Base-by-base conservation (phyloP, 2,113 vertebrate species). In the Barnardius zonarius region DNA sequence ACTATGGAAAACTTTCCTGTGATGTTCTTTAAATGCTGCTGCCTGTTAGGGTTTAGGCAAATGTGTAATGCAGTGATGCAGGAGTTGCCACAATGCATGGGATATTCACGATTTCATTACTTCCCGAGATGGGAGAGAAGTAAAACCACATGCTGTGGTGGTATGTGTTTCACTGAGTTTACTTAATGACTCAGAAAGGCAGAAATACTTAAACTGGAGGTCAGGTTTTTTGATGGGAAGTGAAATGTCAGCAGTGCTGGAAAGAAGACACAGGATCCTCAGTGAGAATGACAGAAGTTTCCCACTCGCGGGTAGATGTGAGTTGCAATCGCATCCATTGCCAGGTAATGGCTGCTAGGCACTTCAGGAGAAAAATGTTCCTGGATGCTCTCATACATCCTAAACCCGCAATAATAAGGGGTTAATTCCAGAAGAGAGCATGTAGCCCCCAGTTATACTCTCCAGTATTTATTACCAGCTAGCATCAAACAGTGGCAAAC, bases 371-470 rank as follows among this genome's bases (percentile, higher is more conserved):
- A 33, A 72, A 90, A 86, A 28, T 11, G 28, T 61, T 51, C 31
- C 49, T 90, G 35, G 69, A 57, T 80, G 57, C 31, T 77, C 4
- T 89, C 49, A 33, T 30, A 19, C 43, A 31, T 62, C 33, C 51
- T 73, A 35, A 92, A 64, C 54, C 59, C 49, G 82, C 63, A 68
- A 35, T 67, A 87, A 59, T 35, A 78, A 86, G 55, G 72, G 77
- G 61, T 92, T 94, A 92, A 90, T 91, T 86, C 64, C 64, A 88
- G 86, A 91, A 82, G 70, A 92, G 84, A 83, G 66, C 28, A 25
- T 22, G 61, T 69, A 86, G 66, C 33, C 22, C 18, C 12, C 62
- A 79, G 37, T 83, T 74, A 33, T 33, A n/a, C 52, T 81, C 63
- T 93, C 79, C 52, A 62, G 44, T 82, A 79, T 86, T 95, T 94